These are phyloP conservation scores for Hydra vulgaris DNA, from an alignment of 30 jellyfish, hydroid and myxozoan species.

Conservation along the genomic window DNA sequence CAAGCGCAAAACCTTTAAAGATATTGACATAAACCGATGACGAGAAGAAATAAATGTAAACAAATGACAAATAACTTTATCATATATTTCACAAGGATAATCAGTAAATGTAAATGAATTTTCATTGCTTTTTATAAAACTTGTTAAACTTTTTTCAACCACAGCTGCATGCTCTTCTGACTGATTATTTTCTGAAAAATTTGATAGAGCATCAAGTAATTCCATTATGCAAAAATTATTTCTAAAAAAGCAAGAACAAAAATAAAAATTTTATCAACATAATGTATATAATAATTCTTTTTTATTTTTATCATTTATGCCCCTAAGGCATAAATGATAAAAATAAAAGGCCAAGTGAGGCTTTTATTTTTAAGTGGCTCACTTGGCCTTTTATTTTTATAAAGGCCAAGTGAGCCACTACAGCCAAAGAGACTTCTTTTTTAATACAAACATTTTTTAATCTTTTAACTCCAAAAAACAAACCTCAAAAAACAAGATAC, in stretches of 20 bases:
- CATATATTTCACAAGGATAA: not conserved
- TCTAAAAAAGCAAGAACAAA: too few relatives aligned
- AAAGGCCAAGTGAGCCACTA: too few relatives aligned
- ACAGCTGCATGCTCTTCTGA: not conserved
- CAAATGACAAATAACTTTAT: not conserved
- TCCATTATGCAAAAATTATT: not conserved
- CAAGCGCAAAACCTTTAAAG: constrained; percentile 3
- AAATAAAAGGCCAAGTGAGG: too few relatives aligned
- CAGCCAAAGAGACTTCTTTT: too few relatives aligned
- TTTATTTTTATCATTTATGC: too few relatives aligned
- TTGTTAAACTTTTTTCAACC: not conserved
- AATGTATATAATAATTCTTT: too few relatives aligned
- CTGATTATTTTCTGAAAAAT: not conserved
- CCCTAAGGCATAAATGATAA: too few relatives aligned
- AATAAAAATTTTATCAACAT: not conserved
- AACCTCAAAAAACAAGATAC: too few relatives aligned
- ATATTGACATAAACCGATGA: not conserved
- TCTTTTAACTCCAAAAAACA: too few relatives aligned
- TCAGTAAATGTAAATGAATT: constrained; percentile 16
- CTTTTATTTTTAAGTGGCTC: too few relatives aligned
- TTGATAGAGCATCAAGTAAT: not conserved
- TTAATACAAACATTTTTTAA: too few relatives aligned
- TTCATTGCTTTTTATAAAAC: not conserved
- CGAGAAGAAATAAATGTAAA: not conserved
- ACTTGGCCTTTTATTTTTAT: too few relatives aligned